Evolutionary conservation across 2,113 vertebrate genomes (phyloP), one percentile per base, ranked within the genome.

Genomic region (Carollia perspicillata): DNA sequence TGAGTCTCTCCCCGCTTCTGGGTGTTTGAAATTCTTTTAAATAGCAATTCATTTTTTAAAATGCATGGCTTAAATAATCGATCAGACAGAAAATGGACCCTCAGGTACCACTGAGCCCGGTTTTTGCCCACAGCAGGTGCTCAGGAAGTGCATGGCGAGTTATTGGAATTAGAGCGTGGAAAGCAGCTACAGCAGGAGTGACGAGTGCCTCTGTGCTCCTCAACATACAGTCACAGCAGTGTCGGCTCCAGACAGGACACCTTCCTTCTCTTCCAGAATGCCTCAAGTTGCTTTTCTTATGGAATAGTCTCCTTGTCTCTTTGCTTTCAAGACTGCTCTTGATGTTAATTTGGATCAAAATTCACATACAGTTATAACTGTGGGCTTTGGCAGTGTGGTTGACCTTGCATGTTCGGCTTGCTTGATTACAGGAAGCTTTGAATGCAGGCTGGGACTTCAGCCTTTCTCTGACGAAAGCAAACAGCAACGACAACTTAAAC

Each of bases 21-120:
- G 42, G 5, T 77, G 9, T 72, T 69, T 84, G 18, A 93, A 30
- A 16, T 20, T 80, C 78, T 89, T 55, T 51, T 5, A 72, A 84
- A 93, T 44, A 93, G 51, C 14, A 53, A 83, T 77, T 90, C 7
- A 83, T 83, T 94, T 94, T 51, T 17, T 53, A 86, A 65, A 85
- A 42, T 63, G 28, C 22, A n/a, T 77, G 47, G 44, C 74, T 86
- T 93, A 65, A 58, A 74, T 66, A 78, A 77, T 60, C 26, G 53
- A 18, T 2, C 3, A 63, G 22, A 20, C 58, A 88, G 20, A 92
- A 95, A 95, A 95, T 8, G 14, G 47, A 84, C 40, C 44, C n/a
- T 74, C 4, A 8, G 12, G 2, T 20, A 14, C 22, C 63, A n/a
- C n/a, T 18, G 8, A 60, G 28, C 3, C 40, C 5, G 5, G 11